phyloP scores from a whole-genome alignment of 2,113 vertebrate genomes.

The Seriola rivoliana region DNA sequence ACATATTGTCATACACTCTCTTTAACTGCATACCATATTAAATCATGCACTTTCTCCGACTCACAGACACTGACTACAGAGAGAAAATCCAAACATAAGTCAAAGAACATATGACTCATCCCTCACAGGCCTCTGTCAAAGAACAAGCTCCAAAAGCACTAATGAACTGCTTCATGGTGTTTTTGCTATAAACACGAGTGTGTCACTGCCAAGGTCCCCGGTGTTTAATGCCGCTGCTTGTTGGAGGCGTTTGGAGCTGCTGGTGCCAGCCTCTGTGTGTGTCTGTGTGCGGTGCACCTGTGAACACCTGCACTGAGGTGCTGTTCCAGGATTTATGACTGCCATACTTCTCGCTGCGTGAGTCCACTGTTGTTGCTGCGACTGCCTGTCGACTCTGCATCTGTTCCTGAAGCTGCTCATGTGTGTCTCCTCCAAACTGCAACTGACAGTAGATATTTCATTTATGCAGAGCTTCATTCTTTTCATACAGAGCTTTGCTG shows the following conservation, averaged over 20 bases:
- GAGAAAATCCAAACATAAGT: not conserved
- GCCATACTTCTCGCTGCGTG: not conserved
- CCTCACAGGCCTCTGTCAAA: not conserved
- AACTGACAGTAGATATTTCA: not conserved
- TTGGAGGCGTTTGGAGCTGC: conserved; percentile 77
- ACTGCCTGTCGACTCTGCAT: not conserved
- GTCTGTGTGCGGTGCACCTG: conserved; percentile 74
- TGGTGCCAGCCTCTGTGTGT: conserved; percentile 78
- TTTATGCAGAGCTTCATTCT: not conserved
- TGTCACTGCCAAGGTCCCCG: conserved; percentile 55
- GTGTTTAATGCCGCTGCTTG: conserved; percentile 78
- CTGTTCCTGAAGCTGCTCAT: not conserved
- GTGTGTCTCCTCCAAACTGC: not conserved
- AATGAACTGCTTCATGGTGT: conserved; percentile 27
- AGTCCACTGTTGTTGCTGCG: not conserved
- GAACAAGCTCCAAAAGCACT: conserved; percentile 10
- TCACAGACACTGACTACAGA: not conserved
- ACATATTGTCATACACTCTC: not conserved
- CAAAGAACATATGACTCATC: conserved; percentile 17
- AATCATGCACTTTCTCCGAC: no score
- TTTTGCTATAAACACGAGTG: conserved; percentile 45
- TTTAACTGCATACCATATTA: not conserved
- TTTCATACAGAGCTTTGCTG: not conserved
- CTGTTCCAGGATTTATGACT: conserved; percentile 36
- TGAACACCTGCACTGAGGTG: conserved; percentile 85